Evolutionary conservation across 1,140 invertebrate genomes (phyloP).

Genomic region (Drosophila jambulina): DNA sequence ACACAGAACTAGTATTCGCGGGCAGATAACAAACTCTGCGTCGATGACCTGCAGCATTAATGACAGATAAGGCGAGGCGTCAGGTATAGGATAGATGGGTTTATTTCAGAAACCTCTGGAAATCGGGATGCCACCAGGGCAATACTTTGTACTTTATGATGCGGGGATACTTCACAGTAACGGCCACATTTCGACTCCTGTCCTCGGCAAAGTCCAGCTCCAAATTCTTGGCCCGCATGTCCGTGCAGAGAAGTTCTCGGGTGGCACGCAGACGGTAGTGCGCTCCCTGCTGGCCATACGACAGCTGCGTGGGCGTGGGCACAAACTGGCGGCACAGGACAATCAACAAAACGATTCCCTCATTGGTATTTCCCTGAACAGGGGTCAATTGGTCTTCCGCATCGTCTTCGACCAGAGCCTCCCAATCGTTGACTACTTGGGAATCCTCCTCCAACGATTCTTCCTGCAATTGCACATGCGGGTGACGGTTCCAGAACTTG

Average conservation of each 20-base stretch:
- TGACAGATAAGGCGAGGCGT: background rate
- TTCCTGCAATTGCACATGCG: background rate
- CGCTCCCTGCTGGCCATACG: constrained; percentile 52
- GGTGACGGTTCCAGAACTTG: constrained; percentile 56
- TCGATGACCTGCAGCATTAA: constrained; percentile 13
- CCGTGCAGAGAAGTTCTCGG: constrained; percentile 65
- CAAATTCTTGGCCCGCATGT: constrained; percentile 73
- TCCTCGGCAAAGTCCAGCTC: constrained; percentile 72
- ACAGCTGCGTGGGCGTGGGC: constrained; percentile 56
- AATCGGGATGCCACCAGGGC: constrained; percentile 81
- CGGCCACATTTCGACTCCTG: constrained; percentile 17
- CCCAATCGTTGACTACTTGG: constrained; percentile 53
- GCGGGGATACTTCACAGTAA: constrained; percentile 68
- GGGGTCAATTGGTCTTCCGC: background rate
- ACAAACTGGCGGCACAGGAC: constrained; percentile 61
- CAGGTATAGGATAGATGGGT: background rate
- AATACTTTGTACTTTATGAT: constrained; percentile 69
- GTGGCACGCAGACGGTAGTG: constrained; percentile 51
- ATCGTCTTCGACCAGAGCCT: constrained; percentile 36
- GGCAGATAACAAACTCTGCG: constrained; percentile 1
- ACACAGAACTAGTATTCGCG: background rate
- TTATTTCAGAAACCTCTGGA: constrained; percentile 70
- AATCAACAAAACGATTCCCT: constrained; percentile 63
- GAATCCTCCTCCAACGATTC: background rate
- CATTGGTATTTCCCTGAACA: constrained; percentile 17